Evolutionary conservation across 2,888 invertebrate genomes (phyloP).

Genomic region (Mellilla xanthometata): DNA sequence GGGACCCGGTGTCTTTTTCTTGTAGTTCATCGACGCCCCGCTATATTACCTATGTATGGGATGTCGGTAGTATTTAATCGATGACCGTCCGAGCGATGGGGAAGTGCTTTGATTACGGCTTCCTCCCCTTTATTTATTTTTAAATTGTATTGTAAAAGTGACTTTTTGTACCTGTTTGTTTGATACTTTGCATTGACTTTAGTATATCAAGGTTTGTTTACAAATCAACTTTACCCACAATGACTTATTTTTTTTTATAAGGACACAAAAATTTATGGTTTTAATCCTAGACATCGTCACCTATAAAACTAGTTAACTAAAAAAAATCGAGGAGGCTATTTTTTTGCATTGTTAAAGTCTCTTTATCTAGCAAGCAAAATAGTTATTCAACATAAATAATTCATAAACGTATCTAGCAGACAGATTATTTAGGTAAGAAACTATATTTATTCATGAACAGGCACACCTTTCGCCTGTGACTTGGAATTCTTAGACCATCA

Average conservation of each 20-base stretch:
- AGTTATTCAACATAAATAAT: conserved; percentile 44
- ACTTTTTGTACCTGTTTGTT: conserved; percentile 24
- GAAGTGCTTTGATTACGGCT: conserved; percentile 73
- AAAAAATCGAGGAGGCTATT: too few relatives aligned
- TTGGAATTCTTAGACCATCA: conserved; percentile 26
- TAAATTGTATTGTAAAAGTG: conserved; percentile 51
- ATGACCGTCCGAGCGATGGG: conserved; percentile 68
- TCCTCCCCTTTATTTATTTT: conserved; percentile 73
- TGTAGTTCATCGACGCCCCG: too few relatives aligned
- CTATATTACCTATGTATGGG: conserved; percentile 32
- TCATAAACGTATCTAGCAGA: conserved; percentile 45
- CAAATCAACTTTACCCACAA: too few relatives aligned
- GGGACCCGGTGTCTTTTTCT: too few relatives aligned
- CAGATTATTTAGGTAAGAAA: conserved; percentile 28
- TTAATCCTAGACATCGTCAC: too few relatives aligned
- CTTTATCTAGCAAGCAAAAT: too few relatives aligned
- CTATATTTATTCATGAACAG: conserved; percentile 48
- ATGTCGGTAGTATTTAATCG: conserved; percentile 60
- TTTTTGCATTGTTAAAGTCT: too few relatives aligned
- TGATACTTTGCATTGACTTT: conserved; percentile 1
- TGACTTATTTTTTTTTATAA: too few relatives aligned
- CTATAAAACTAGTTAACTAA: too few relatives aligned
- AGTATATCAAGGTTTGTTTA: too few relatives aligned
- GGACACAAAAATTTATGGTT: too few relatives aligned
- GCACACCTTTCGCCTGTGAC: conserved; percentile 12